Conservation (phyloP, 1,140 invertebrate species). For the Drosophila setifemur region DNA sequence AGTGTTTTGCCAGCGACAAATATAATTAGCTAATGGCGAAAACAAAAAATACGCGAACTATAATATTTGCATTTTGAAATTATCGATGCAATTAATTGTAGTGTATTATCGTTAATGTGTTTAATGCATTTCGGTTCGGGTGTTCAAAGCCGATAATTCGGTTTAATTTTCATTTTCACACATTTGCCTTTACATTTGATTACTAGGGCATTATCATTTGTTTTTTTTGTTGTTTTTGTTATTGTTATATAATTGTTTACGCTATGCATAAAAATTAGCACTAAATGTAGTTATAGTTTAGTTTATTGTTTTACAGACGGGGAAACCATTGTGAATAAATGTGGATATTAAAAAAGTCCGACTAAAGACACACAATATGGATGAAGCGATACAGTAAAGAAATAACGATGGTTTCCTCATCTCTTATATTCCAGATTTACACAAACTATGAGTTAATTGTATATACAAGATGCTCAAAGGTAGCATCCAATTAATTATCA, state of each 20-base stretch:
- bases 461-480: slow-evolving; percentile 29
- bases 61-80: slow-evolving; percentile 35
- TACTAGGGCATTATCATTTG: slow-evolving; percentile 30
- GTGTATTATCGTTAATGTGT: slow-evolving; percentile 26
- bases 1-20: slow-evolving; percentile 18
- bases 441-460: slow-evolving; percentile 30
- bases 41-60: slow-evolving; percentile 34
- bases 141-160: slow-evolving; percentile 1
- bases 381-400: background rate
- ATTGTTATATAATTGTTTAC: slow-evolving; percentile 60
- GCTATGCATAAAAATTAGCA: slow-evolving; percentile 72
- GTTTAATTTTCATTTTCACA: slow-evolving; percentile 14
- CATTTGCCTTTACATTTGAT: slow-evolving; percentile 55
- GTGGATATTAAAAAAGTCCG: background rate
- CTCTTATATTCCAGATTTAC: slow-evolving; percentile 4
- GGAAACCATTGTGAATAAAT: slow-evolving; percentile 14
- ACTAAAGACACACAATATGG: background rate
- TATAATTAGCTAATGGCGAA: slow-evolving; percentile 53
- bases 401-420: slow-evolving; percentile 17
- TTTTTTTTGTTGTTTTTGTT: slow-evolving; percentile 8
- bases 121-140: no score
- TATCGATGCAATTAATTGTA: slow-evolving; percentile 38
- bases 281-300: slow-evolving; percentile 55
- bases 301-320: slow-evolving; percentile 20
- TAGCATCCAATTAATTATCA: slow-evolving; percentile 63